phyloP scores from a whole-genome alignment of 2,797 vertebrate species.

The Micrastur ruficollis region DNA sequence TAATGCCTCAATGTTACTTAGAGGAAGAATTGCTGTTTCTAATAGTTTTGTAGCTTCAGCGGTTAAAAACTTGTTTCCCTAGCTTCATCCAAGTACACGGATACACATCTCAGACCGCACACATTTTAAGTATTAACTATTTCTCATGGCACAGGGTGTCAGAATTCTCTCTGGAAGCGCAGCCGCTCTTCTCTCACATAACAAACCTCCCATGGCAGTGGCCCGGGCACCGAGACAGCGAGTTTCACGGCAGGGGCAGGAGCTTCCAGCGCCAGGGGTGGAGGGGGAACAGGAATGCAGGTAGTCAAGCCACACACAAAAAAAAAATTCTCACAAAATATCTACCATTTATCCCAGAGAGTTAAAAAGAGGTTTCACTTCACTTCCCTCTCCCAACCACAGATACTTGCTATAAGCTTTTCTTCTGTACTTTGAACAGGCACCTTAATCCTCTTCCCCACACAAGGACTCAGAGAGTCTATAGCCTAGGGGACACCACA shows the following conservation, averaged over 20 bases:
- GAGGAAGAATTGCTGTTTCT: not conserved
- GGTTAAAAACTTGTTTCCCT: not conserved
- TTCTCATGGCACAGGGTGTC: not conserved
- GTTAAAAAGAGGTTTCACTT: not conserved
- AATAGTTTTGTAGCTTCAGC: not conserved
- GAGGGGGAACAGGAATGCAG: not conserved
- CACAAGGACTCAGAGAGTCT: not conserved
- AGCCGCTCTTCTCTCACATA: not conserved
- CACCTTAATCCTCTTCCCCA: not conserved
- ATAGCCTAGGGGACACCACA: not conserved
- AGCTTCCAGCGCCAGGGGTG: rapidly evolving
- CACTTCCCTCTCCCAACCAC: not conserved
- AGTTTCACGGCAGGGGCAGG: rapidly evolving
- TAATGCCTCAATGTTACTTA: not conserved
- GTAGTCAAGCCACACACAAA: not conserved
- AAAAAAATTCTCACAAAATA: not conserved
- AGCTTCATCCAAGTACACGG: not conserved
- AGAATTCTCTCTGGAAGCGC: too few species aligned
- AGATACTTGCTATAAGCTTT: not conserved
- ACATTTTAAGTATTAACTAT: not conserved
- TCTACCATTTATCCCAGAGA: not conserved
- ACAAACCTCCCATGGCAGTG: rapidly evolving
- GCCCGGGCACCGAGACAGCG: rapidly evolving
- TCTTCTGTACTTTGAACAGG: not conserved
- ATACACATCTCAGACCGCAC: not conserved